These are phyloP conservation scores for Ciconia nigra DNA, from an alignment of 2,797 vertebrate species.

Conservation along the genomic window DNA sequence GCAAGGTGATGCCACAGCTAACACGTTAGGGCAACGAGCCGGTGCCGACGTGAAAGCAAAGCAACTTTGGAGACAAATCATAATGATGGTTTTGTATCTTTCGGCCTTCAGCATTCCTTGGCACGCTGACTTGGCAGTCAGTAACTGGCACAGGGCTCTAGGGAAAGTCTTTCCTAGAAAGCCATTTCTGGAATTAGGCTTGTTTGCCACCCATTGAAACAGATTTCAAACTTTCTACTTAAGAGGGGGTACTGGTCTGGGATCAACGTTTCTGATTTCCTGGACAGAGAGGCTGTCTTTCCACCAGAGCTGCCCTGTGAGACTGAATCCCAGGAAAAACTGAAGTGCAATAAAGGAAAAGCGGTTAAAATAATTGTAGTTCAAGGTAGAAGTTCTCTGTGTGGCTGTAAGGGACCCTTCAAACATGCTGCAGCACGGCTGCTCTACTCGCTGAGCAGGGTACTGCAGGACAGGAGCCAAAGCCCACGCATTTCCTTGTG, in stretches of 20 bases:
- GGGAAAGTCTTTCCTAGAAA: background rate
- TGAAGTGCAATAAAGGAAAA: background rate
- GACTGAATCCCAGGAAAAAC: background rate
- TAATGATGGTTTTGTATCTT: background rate
- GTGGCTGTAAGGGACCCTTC: background rate
- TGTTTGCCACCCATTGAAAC: background rate
- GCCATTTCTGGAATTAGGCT: background rate
- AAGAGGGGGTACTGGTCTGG: background rate
- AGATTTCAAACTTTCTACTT: background rate
- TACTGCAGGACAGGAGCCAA: background rate
- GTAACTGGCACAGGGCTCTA: background rate
- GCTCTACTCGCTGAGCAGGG: background rate
- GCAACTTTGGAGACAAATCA: background rate
- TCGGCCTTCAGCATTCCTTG: no score
- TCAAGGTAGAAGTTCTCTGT: background rate
- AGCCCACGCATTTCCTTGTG: rapidly evolving
- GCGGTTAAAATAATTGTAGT: background rate
- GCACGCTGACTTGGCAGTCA: background rate
- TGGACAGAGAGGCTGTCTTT: background rate
- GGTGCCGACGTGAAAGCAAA: rapidly evolving
- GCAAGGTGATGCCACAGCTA: background rate
- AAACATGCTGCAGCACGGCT: background rate
- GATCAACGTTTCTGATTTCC: background rate
- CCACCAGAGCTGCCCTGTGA: background rate
- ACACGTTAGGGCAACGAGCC: rapidly evolving